Base-by-base conservation (phyloP, 2,888 invertebrate genomes). In the Drosophila paracracens region DNA sequence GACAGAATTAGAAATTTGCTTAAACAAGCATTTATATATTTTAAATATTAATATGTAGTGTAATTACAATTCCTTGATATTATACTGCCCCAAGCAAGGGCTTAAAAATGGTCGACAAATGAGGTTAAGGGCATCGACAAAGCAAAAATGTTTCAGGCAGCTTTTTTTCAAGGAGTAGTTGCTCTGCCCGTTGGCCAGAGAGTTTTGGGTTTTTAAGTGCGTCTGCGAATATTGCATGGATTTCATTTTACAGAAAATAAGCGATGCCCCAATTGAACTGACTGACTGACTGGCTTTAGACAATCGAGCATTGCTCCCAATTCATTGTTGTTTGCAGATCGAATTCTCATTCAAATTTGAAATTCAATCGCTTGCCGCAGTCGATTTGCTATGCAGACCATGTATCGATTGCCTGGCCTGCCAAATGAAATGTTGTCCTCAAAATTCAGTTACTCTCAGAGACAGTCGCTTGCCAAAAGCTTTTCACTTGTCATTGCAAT, bases 41-140 rank as follows among this genome's bases (percentile, higher is more conserved):
- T 1, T 46, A 7, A 46, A 7, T 21, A 2, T 46, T 25, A 16
- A 25, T 46, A 16, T 4, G 25, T 25, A 27, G 16, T 4, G 13
- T 25, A 46, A 16, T 16, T 46, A 8, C 8, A 25, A 25, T 16
- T 46, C 25, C 1, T 25, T 25, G 2, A 21, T 8, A 6, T 21
- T 25, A 29, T 7, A 13, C 7, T 13, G 5, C 10, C 13, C 1
- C 2, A n/a, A 16, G 4, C 29, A 27, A 40, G 29, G 16, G 29
- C 21, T 29, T 40, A 11, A 25, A 35, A 48, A 18, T n/a, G 18
- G 13, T n/a, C 13, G 38, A 38, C 38, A 56, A 85, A 76, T 50
- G 69, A 76, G 83, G 81, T 86, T 81, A 85, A 84, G 86, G 79
- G 77, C 72, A 57, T 71, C 59, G 63, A 50, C 69, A 61, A 58